These are phyloP conservation scores for Tenthredo notha DNA, from an alignment of 2,888 invertebrate species.

Conservation along the genomic window DNA sequence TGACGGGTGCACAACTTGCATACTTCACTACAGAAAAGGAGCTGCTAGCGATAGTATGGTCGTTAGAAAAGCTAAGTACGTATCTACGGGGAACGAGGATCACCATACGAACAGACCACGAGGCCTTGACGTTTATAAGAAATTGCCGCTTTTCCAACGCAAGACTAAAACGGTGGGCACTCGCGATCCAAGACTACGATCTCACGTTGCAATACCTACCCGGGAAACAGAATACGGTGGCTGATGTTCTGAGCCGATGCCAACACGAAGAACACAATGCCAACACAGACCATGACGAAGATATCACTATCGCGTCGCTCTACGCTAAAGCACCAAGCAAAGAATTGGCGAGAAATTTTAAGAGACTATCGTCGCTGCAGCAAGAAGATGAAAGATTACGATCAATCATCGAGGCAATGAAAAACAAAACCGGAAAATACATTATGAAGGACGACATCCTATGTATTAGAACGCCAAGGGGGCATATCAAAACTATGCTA, in stretches of 20 bases:
- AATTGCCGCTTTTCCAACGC: conserved; percentile 48
- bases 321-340: neutral
- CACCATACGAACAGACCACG: conserved; percentile 55
- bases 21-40: conserved; percentile 45
- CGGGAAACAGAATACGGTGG: conserved; percentile 53
- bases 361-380: neutral
- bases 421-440: neutral
- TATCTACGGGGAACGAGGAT: neutral
- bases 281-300: neutral
- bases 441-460: neutral
- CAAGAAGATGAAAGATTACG: neutral
- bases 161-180: conserved; percentile 55
- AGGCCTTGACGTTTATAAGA: conserved; percentile 56
- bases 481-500: neutral
- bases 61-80: neutral
- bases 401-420: neutral
- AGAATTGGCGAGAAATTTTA: neutral
- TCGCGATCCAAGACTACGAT: conserved; percentile 56
- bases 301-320: neutral
- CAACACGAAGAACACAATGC: neutral
- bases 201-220: conserved; percentile 47
- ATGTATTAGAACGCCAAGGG: neutral
- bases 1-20: conserved; percentile 8
- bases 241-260: conserved; percentile 53
- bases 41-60: conserved; percentile 31